Evolutionary conservation across 1,140 invertebrate genomes (phyloP), one percentile per base, ranked within the genome.

Genomic region (Heterodera carotae): DNA sequence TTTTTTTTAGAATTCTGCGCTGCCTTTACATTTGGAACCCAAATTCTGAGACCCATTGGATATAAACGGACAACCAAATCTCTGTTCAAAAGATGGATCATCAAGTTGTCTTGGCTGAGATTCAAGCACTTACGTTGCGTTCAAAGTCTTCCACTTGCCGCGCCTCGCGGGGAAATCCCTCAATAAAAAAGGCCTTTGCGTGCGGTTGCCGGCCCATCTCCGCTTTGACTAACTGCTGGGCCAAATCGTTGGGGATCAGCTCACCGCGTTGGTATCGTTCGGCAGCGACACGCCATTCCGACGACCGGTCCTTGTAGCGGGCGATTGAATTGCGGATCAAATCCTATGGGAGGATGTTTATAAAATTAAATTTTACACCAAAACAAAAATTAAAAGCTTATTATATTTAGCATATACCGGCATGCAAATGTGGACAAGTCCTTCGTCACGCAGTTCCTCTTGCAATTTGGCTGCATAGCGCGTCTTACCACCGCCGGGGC

Each of bases 81-180:
- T n/a, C n/a, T n/a, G n/a, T n/a, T n/a, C n/a, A n/a, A n/a, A n/a
- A n/a, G n/a, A n/a, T n/a, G n/a, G n/a, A n/a, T n/a, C n/a, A n/a
- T n/a, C n/a, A n/a, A n/a, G n/a, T n/a, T n/a, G n/a, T n/a, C n/a
- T n/a, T n/a, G n/a, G n/a, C n/a, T n/a, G n/a, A n/a, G n/a, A 78
- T 15, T 27, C 34, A 39, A n/a, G 0, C 64, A 76, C 76, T 36
- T 56, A 86, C 85, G 69, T 86, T 82, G 75, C 75, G 60, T 39
- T 87, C 86, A 76, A 87, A 87, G 66, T 87, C 85, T 48, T 87
- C 85, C 2, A 87, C 85, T 80, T 87, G 85, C 62, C 84, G 67
- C n/a, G 85, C 85, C 73, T 87, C 85, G 31, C 85, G 43, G 12
- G 82, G 82, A 75, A 83, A 84, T n/a, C 84, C 83, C 64, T 87